Evolutionary conservation across 2,797 vertebrate genomes (phyloP).

Genomic region (Pantherophis vulpinus): DNA sequence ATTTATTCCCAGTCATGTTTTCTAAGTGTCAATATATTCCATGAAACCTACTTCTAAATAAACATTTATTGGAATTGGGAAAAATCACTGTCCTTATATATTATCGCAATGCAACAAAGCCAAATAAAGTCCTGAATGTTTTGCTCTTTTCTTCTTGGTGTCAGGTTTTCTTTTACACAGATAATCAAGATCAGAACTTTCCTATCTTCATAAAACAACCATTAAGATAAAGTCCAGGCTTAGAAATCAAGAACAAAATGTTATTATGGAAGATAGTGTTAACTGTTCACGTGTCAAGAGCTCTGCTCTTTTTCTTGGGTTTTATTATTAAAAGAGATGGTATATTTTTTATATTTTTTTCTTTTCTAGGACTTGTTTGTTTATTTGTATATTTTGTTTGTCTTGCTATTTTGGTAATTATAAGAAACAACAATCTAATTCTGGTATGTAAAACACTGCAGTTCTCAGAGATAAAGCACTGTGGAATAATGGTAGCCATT

Average conservation of each 20-base stretch:
- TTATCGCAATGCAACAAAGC: not conserved
- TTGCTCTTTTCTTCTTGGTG: not conserved
- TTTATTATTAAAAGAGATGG: not conserved
- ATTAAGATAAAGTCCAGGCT: not conserved
- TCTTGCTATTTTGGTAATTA: not conserved
- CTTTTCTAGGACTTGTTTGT: not conserved
- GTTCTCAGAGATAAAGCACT: not conserved
- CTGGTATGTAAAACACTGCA: not conserved
- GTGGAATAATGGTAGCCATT: not conserved
- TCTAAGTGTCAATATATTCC: not conserved
- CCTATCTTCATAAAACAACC: not conserved
- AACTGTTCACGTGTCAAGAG: not conserved
- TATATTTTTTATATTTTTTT: not conserved
- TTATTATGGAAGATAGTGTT: not conserved
- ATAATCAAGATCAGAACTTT: not conserved
- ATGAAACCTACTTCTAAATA: not conserved
- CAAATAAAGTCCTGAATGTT: not conserved
- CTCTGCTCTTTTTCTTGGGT: not conserved
- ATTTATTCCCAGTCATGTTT: not conserved
- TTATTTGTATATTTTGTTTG: not conserved
- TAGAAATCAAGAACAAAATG: not conserved
- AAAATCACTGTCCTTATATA: not conserved
- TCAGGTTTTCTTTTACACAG: not conserved
- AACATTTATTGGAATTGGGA: not conserved
- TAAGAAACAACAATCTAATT: not conserved